These are phyloP conservation scores for Catostomus latipinnis DNA, from an alignment of 2,797 vertebrate species.

Conservation along the genomic window DNA sequence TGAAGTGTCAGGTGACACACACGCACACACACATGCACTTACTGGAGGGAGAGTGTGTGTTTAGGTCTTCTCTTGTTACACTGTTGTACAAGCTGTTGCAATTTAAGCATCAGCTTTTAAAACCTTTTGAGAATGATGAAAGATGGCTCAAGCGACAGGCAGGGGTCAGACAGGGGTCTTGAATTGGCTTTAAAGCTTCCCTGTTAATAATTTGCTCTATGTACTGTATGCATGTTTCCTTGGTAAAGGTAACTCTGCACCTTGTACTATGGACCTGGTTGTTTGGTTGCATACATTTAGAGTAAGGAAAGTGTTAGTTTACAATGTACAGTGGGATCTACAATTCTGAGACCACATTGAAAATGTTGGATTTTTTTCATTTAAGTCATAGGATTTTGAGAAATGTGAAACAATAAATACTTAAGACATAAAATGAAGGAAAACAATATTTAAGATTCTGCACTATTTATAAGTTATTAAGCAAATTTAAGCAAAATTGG, in stretches of 20 bases:
- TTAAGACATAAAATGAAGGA: no score
- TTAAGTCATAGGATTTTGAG: not conserved
- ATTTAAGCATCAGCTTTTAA: conserved; percentile 39
- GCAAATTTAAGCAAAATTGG: no score
- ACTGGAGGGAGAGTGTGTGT: conserved; percentile 1
- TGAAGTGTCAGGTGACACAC: conserved; percentile 51
- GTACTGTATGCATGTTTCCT: conserved; percentile 44
- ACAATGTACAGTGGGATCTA: not conserved
- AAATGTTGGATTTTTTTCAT: not conserved
- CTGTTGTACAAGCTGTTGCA: conserved; percentile 45
- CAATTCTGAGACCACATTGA: not conserved
- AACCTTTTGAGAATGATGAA: conserved; percentile 22
- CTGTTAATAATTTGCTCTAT: conserved; percentile 60
- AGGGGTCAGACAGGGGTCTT: no score
- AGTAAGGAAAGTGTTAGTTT: not conserved
- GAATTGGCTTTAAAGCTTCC: not conserved
- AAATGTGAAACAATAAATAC: not conserved
- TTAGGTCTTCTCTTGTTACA: conserved; percentile 39
- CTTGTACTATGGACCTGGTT: conserved; percentile 50
- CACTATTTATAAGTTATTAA: no score
- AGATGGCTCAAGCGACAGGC: not conserved
- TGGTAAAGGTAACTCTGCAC: conserved; percentile 50
- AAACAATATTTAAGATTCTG: no score
- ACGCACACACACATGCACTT: conserved; percentile 18
- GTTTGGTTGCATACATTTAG: conserved; percentile 10